Base-by-base conservation (phyloP, 2,797 vertebrate genomes). In the Ptychobarbus kaznakovi region DNA sequence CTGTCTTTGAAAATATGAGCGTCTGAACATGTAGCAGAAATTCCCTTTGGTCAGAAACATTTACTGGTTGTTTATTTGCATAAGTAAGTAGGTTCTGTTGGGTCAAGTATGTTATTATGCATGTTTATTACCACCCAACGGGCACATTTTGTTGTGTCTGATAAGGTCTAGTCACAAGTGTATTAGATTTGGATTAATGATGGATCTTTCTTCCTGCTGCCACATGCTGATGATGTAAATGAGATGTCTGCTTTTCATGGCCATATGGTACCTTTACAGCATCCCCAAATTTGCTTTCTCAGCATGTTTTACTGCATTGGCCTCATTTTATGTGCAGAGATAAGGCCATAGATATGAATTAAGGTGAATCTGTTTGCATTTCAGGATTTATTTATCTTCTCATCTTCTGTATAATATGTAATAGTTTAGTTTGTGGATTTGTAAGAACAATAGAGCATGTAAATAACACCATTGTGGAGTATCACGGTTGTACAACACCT, bases 201-300 rank as follows among this genome's bases (percentile, higher is more conserved):
- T 42, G 74, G 76, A 51, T 63, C 12, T 53, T 79, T 58, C 42
- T 5, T 84, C 79, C 12, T 78, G 25, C 51, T 84, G 56, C 69
- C 78, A 83, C 76, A 76, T 76, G 76, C 49, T 56, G 69, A 73
- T 86, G 81, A 80, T 86, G 49, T 85, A 58, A 69, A 83, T 87
- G 83, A 85, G 79, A 83, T 86, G 73, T 86, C 81, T 68, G 73
- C 44, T 84, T 85, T 65, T 84, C 76, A 72, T 44, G 25, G 65
- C 56, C 80, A 81, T 86, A 82, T 85, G 82, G 53, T 80, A 72
- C 79, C 76, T 77, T 49, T 66, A 73, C 70, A 85, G 83, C 82
- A 76, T 49, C 46, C 70, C 58, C 66, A 85, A 72, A 86, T 88
- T 58, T 66, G 72, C 53, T 44, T 5, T 51, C 51, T 87, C 68